phyloP scores from a whole-genome alignment of 2,797 vertebrate genomes.

The Streptopelia turtur region DNA sequence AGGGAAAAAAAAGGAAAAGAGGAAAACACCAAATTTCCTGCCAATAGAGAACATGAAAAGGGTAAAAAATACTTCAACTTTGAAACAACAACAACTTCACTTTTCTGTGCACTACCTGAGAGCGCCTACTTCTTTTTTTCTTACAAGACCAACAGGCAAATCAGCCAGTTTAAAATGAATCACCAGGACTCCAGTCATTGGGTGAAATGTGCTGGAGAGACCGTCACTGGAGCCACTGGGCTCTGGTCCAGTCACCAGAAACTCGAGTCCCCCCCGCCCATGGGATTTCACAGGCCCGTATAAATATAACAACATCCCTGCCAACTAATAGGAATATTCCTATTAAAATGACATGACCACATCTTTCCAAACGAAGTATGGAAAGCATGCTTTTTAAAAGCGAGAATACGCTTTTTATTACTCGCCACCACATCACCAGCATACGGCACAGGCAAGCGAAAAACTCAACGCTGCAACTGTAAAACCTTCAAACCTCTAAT shows the following conservation, averaged over 20 bases:
- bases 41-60: neutral
- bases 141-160: neutral
- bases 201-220: neutral
- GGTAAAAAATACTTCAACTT: neutral
- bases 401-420: neutral
- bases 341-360: accelerated
- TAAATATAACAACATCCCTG: neutral
- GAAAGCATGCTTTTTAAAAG: neutral
- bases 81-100: neutral
- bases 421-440: neutral
- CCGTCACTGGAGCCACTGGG: neutral
- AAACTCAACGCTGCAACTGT: neutral
- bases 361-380: neutral
- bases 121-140: neutral
- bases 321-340: neutral
- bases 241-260: neutral
- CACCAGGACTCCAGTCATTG: neutral
- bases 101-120: neutral
- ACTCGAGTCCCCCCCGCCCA: neutral
- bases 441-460: neutral
- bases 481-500: conserved; percentile 21
- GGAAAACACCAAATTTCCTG: neutral
- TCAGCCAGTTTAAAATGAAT: neutral
- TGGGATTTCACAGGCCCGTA: neutral
- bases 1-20: neutral